Conservation (phyloP, 1,140 invertebrate species). For the Drosophila ohnishii region DNA sequence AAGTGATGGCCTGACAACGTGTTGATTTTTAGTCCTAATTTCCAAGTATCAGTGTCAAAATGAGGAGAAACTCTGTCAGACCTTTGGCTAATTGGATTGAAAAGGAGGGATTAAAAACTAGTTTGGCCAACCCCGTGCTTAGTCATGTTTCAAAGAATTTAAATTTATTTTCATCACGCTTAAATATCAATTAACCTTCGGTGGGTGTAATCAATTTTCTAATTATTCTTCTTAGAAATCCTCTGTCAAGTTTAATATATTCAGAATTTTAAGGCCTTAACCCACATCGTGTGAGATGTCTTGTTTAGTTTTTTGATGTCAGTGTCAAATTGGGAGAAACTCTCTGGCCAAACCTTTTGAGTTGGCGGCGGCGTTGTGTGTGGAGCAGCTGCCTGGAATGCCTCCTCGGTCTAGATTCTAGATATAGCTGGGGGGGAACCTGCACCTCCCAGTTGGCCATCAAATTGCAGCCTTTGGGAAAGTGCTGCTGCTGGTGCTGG, state of each 20-base stretch:
- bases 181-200: background rate
- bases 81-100: slow-evolving; percentile 10
- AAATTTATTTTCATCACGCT: background rate
- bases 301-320: background rate
- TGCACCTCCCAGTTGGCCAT: slow-evolving; percentile 45
- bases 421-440: slow-evolving; percentile 15
- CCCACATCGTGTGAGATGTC: background rate
- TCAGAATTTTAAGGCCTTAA: background rate
- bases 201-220: background rate
- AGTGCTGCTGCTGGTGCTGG: slow-evolving; percentile 31
- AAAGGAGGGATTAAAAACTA: background rate
- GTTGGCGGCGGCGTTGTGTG: slow-evolving; percentile 18
- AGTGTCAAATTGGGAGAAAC: slow-evolving; percentile 24
- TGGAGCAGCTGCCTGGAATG: slow-evolving; percentile 24
- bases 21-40: slow-evolving; percentile 14
- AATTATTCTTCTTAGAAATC: background rate
- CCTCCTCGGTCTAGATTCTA: slow-evolving; percentile 41
- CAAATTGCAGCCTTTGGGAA: slow-evolving; percentile 61
- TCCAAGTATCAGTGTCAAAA: slow-evolving; percentile 1
- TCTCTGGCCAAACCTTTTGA: slow-evolving; percentile 21
- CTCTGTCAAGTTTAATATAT: background rate
- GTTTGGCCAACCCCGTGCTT: background rate
- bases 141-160: background rate
- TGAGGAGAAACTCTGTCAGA: slow-evolving; percentile 19
- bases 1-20: background rate